phyloP scores from a whole-genome alignment of 2,113 vertebrate genomes.

The Carassius gibelio region DNA sequence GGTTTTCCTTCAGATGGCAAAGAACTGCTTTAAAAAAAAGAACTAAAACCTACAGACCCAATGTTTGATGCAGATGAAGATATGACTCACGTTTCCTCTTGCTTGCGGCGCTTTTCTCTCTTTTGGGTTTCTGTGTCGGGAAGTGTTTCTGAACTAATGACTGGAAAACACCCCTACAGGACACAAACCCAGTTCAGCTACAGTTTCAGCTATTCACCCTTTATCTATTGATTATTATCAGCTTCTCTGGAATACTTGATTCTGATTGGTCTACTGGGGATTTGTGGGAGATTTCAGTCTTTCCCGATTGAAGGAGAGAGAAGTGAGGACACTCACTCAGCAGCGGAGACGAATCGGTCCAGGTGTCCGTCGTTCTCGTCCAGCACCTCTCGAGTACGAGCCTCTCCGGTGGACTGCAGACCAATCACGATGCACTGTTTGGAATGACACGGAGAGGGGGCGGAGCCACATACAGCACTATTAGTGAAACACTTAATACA shows the following conservation, averaged over 20 bases:
- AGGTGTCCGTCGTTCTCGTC: slow-evolving; percentile 93
- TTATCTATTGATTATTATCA: not conserved
- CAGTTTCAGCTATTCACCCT: not conserved
- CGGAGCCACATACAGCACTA: not conserved
- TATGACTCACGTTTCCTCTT: slow-evolving; percentile 91
- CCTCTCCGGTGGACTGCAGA: slow-evolving; percentile 95
- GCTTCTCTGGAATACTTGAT: not conserved
- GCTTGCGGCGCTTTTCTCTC: slow-evolving; percentile 84
- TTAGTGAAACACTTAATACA: not conserved
- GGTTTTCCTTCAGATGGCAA: slow-evolving; percentile 78
- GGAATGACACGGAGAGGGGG: not conserved
- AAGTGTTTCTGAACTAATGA: slow-evolving; percentile 97
- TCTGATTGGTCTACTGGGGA: not conserved
- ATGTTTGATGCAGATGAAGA: not conserved
- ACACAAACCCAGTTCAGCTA: slow-evolving; percentile 17
- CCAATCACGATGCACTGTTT: slow-evolving; percentile 94
- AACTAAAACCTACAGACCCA: not conserved
- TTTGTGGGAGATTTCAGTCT: not conserved
- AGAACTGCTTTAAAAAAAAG: not conserved
- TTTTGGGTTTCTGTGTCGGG: slow-evolving; percentile 91
- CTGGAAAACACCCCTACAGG: slow-evolving; percentile 90
- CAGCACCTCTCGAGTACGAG: slow-evolving; percentile 92
- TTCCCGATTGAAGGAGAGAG: not conserved
- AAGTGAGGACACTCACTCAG: slow-evolving; percentile 80
- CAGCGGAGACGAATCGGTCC: slow-evolving; percentile 92